Evolutionary conservation across 2,888 invertebrate species (phyloP).

Genomic region (Hesperia comma): DNA sequence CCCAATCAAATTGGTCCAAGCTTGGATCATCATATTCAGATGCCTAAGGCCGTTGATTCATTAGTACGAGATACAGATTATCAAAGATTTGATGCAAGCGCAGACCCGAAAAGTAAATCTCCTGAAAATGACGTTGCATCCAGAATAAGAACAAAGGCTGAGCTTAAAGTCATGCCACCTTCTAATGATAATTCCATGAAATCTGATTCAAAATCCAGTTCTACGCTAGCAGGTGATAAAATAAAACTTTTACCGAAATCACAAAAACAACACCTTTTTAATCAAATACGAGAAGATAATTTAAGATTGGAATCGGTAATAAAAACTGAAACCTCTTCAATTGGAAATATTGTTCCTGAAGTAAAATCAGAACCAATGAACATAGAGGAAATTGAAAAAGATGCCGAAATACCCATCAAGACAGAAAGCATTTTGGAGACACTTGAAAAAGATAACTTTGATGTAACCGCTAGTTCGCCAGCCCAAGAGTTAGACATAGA

Average conservation of each 20-base stretch:
- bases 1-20: constrained; percentile 51
- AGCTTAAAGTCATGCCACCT: constrained; percentile 87
- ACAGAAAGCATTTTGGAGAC: constrained; percentile 61
- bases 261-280: constrained; percentile 74
- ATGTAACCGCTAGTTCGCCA: constrained; percentile 42
- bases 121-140: constrained; percentile 85
- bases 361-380: constrained; percentile 87
- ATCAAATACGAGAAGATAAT: constrained; percentile 77
- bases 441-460: constrained; percentile 47
- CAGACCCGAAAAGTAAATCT: constrained; percentile 66
- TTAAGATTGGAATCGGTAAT: constrained; percentile 82
- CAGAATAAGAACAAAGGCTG: constrained; percentile 93
- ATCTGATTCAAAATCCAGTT: constrained; percentile 52
- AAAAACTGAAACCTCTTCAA: constrained; percentile 82
- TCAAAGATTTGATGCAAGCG: constrained; percentile 56
- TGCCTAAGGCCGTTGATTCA: constrained; percentile 88
- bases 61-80: constrained; percentile 81
- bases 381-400: constrained; percentile 86
- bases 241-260: constrained; percentile 71
- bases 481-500: constrained; percentile 64
- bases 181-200: constrained; percentile 63
- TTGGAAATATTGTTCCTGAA: constrained; percentile 81
- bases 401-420: constrained; percentile 76
- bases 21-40: constrained; percentile 82
- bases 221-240: constrained; percentile 54